phyloP scores from a whole-genome alignment of 2,113 vertebrate species.

The Nettapus auritus region DNA sequence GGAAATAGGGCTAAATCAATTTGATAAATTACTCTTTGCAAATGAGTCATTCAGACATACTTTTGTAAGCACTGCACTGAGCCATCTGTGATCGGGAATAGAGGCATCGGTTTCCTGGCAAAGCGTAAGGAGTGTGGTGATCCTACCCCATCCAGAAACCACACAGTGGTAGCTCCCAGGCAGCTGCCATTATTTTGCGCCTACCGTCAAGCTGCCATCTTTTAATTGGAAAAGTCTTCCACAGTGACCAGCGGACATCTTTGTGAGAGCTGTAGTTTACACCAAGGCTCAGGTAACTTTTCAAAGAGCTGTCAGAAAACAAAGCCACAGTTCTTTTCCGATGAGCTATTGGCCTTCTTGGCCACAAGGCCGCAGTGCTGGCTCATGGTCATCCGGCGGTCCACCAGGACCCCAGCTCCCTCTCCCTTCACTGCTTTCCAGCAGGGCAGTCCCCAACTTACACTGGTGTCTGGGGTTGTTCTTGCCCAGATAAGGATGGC shows the following conservation, averaged over 20 bases:
- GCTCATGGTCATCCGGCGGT: too few species aligned
- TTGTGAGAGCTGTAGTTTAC: neutral
- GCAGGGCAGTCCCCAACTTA: too few species aligned
- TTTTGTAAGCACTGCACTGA: neutral
- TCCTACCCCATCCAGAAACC: neutral
- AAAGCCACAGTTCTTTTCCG: neutral
- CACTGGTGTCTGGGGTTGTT: too few species aligned
- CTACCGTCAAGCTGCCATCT: neutral
- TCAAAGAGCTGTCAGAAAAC: neutral
- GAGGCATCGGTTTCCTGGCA: neutral
- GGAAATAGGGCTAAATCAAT: slow-evolving; percentile 43
- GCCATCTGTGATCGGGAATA: neutral
- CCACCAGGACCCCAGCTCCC: too few species aligned
- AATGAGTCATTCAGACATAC: neutral
- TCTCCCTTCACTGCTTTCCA: too few species aligned
- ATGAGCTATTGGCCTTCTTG: neutral
- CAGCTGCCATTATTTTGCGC: neutral
- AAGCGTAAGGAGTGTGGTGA: neutral
- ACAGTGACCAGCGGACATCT: neutral
- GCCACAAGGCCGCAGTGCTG: too few species aligned
- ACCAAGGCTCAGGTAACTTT: neutral
- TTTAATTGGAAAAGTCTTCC: neutral
- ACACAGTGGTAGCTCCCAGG: neutral
- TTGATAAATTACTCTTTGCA: slow-evolving; percentile 36
- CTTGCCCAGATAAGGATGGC: too few species aligned